Conservation (phyloP, 2,113 vertebrate species). For the Etheostoma cragini region DNA sequence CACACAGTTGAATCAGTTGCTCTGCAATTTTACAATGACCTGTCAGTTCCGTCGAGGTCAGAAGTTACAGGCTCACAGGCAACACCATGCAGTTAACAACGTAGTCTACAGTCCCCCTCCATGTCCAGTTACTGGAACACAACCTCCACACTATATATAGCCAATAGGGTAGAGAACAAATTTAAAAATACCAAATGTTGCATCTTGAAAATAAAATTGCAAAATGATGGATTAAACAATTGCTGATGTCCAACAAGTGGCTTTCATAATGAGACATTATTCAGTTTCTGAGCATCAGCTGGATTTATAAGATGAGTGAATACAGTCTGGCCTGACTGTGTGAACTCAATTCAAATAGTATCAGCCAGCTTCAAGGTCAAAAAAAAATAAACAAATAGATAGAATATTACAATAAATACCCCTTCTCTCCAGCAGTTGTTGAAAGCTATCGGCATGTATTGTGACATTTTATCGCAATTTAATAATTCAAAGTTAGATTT, state of each 20-base stretch:
- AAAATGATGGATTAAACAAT: neutral
- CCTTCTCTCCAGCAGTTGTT: neutral
- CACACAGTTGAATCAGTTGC: slow-evolving; percentile 21
- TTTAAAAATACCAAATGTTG: slow-evolving; percentile 16
- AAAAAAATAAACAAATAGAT: neutral
- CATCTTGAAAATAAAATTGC: slow-evolving; percentile 1
- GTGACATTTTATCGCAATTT: neutral
- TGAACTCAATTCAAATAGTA: neutral
- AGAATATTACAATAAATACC: neutral
- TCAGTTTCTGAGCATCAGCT: neutral
- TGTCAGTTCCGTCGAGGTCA: slow-evolving; percentile 29
- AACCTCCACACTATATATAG: slow-evolving; percentile 8
- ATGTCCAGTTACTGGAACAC: slow-evolving; percentile 28
- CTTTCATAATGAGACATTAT: slow-evolving; percentile 10
- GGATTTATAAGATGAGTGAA: neutral
- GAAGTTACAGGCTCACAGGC: slow-evolving; percentile 22
- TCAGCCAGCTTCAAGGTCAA: slow-evolving; percentile 3
- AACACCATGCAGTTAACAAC: slow-evolving; percentile 14
- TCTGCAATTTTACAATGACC: slow-evolving; percentile 37
- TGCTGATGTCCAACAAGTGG: slow-evolving; percentile 6
- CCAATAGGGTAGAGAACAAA: neutral
- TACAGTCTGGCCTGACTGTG: neutral
- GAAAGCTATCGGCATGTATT: neutral
- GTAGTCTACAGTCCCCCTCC: neutral
- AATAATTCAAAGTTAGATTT: neutral